Evolutionary conservation across 2,113 vertebrate genomes (phyloP).

Genomic region (Paramormyrops kingsleyae): DNA sequence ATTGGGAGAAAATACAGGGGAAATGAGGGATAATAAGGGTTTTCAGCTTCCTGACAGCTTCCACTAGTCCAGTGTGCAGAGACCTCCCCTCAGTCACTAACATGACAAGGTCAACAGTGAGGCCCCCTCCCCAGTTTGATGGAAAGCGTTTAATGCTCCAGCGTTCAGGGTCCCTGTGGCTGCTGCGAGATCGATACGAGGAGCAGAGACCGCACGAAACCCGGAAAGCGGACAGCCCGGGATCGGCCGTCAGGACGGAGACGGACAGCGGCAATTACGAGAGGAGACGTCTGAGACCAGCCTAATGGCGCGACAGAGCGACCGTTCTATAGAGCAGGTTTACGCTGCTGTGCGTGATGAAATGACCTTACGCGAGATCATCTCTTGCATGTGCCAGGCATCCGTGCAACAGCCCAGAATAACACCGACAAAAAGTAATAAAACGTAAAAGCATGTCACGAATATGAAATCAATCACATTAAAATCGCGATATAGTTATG

Average conservation of each 20-base stretch:
- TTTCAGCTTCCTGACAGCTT: constrained; percentile 29
- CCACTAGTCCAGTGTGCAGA: constrained; percentile 59
- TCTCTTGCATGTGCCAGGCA: neutral
- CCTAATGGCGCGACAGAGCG: neutral
- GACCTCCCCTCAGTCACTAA: constrained; percentile 50
- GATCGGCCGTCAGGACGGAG: neutral
- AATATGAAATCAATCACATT: neutral
- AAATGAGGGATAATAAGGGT: constrained; percentile 12
- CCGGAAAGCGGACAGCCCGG: neutral
- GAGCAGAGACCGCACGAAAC: neutral
- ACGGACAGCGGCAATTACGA: neutral
- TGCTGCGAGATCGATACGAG: constrained; percentile 15
- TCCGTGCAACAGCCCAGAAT: neutral
- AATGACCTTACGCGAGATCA: neutral
- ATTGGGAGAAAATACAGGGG: neutral
- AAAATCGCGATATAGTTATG: neutral
- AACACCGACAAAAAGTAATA: neutral
- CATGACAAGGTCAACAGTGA: constrained; percentile 65
- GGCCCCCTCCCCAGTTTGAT: constrained; percentile 56
- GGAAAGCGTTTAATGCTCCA: constrained; percentile 44
- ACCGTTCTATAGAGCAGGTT: neutral
- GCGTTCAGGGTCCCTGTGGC: neutral
- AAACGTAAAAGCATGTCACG: neutral
- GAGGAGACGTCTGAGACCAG: neutral
- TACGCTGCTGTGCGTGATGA: neutral